A percentile compares a stretch with the other conserved stretches of the same genome.
phyloP scores from a whole-genome alignment of 2,888 invertebrate genomes.

The Melangyna quadrimaculata region DNA sequence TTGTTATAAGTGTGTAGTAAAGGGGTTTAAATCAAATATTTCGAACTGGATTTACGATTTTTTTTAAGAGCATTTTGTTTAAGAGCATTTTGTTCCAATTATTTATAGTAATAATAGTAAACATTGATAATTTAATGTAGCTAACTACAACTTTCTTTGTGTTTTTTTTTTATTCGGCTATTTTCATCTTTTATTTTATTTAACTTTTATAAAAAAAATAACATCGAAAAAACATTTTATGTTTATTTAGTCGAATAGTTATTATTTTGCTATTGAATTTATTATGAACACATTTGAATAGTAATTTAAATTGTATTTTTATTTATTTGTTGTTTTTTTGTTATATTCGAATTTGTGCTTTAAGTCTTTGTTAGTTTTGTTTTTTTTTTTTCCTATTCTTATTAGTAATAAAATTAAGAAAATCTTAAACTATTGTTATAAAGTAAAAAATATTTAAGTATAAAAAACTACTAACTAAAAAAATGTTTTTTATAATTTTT shows the following conservation, averaged over 20 bases:
- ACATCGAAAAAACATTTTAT: slow-evolving; percentile 32
- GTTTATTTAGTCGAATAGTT: slow-evolving; percentile 19
- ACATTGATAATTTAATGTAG: slow-evolving; percentile 38
- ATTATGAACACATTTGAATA: slow-evolving; percentile 53
- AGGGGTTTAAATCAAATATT: slow-evolving; percentile 49
- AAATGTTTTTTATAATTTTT: neutral
- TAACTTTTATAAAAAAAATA: slow-evolving; percentile 3
- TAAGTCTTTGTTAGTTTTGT: slow-evolving; percentile 44
- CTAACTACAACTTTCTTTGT: slow-evolving; percentile 42
- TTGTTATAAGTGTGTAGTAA: slow-evolving; percentile 18
- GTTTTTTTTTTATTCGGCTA: neutral
- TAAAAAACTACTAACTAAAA: slow-evolving; percentile 48
- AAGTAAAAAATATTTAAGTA: slow-evolving; percentile 26
- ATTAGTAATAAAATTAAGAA: slow-evolving; percentile 9
- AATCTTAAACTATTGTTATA: slow-evolving; percentile 25
- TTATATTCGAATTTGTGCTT: slow-evolving; percentile 38
- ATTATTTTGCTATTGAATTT: slow-evolving; percentile 22
- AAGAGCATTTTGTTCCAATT: slow-evolving; percentile 37
- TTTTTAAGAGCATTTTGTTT: slow-evolving; percentile 23
- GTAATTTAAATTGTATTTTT: slow-evolving; percentile 24
- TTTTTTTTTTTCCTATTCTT: neutral
- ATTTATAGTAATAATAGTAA: slow-evolving; percentile 41
- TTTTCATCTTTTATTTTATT: neutral
- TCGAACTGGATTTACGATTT: slow-evolving; percentile 48
- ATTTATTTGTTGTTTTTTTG: neutral